A percentile compares a stretch with the other conserved stretches of the same genome.
These are phyloP conservation scores for Cheilosia scutellata DNA, from an alignment of 2,888 invertebrate genomes.

Conservation along the genomic window DNA sequence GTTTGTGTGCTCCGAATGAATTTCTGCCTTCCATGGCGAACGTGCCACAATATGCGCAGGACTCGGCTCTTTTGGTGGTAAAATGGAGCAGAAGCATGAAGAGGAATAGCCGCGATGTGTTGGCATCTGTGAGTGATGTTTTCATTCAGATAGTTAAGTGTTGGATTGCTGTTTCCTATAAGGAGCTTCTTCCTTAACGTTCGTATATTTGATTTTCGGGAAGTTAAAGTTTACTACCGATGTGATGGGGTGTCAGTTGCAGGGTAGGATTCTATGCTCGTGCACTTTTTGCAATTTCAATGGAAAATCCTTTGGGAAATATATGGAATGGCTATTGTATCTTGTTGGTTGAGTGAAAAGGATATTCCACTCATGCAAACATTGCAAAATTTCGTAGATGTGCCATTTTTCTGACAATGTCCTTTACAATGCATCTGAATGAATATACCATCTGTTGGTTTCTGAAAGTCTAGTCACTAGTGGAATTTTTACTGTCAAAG, in stretches of 20 bases:
- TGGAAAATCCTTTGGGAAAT: neutral
- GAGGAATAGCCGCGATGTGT: neutral
- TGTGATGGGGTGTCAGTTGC: conserved; percentile 1
- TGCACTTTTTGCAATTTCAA: neutral
- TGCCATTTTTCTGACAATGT: too few species aligned
- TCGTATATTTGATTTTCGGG: neutral
- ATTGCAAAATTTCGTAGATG: neutral
- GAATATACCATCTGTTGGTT: too few species aligned
- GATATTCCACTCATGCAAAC: neutral
- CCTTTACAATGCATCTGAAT: too few species aligned
- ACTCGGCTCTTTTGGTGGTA: neutral
- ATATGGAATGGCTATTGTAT: neutral
- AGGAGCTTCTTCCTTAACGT: neutral
- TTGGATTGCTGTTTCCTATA: conserved; percentile 6
- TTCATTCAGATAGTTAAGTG: conserved; percentile 41
- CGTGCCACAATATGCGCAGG: conserved; percentile 48
- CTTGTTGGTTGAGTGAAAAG: neutral
- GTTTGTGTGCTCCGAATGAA: conserved; percentile 46
- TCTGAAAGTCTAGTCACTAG: too few species aligned
- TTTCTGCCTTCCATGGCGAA: conserved; percentile 42
- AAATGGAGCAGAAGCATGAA: conserved; percentile 1
- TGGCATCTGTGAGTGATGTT: conserved; percentile 44
- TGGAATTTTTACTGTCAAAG: too few species aligned
- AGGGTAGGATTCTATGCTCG: neutral
- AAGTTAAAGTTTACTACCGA: neutral